Evolutionary conservation across 2,888 invertebrate species (phyloP), one percentile per base, ranked within the genome.

Genomic region (Meganola albula): DNA sequence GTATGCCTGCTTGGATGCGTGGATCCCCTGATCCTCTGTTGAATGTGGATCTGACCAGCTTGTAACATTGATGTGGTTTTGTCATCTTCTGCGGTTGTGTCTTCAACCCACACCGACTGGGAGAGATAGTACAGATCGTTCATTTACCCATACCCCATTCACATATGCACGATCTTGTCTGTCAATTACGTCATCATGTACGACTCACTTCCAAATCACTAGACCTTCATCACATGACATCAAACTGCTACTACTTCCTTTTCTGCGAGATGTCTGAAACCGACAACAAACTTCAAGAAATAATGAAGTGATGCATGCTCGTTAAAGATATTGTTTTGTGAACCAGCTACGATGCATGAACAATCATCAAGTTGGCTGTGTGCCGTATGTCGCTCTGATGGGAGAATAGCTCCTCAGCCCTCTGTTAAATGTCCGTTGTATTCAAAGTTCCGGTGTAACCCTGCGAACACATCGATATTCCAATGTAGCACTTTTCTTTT

Each of bases 141-240:
- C 71, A 69, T 64, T 63, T 43, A 39, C 8, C 20, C 31, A 45
- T 66, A n/a, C 66, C 74, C 68, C 63, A 71, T 69, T 44, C 40
- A 61, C 66, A 74, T 71, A 53, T 82, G 83, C 83, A 84, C 82
- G 78, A 68, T 55, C 65, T 64, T 63, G 70, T 55, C 67, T 67
- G 66, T 53, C 56, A 70, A 65, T 58, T 37, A 37, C n/a, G 40
- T 57, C 61, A 60, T 67, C 64, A 63, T 52, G 56, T 63, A 54
- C 53, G 53, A 60, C 55, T 63, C 32, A 65, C 44, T 64, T 37
- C 63, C 54, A 54, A 48, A 61, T 70, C 73, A 78, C 74, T 63
- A 71, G 66, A 63, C 53, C 53, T 60, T 66, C 74, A 74, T 69
- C 50, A 60, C 66, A 74, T 74, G 55, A 60, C 61, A 66, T 70